Evolutionary conservation across 2,113 vertebrate genomes (phyloP).

Genomic region (Notiomystis cincta): DNA sequence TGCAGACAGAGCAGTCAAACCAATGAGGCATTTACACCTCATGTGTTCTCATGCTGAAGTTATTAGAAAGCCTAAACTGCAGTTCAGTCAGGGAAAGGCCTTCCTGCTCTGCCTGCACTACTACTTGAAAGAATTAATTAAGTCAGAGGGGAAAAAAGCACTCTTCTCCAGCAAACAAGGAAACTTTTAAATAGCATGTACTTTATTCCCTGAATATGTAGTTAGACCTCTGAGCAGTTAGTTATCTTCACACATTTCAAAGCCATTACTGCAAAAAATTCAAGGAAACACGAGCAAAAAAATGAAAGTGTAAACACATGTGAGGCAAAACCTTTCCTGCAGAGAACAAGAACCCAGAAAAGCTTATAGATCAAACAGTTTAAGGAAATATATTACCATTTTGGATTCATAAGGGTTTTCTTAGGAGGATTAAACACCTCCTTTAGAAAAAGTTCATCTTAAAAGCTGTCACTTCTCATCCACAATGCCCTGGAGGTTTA

Average conservation of each 20-base stretch:
- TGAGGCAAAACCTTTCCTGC: not conserved
- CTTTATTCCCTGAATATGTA: not conserved
- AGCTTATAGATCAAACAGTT: not conserved
- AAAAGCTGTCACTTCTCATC: not conserved
- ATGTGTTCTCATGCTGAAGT: not conserved
- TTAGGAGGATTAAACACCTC: not conserved
- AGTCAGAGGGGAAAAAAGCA: not conserved
- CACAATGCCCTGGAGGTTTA: not conserved
- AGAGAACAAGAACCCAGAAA: not conserved
- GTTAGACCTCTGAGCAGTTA: not conserved
- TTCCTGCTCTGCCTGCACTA: not conserved
- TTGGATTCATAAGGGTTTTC: not conserved
- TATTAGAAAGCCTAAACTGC: not conserved
- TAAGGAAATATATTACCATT: not conserved
- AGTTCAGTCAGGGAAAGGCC: not conserved
- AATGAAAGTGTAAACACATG: not conserved
- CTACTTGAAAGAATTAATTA: not conserved
- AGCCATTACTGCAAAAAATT: not conserved
- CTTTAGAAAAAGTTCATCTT: not conserved
- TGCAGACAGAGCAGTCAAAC: not conserved
- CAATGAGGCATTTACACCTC: fast-evolving
- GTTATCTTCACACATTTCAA: not conserved
- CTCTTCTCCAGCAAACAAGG: not conserved
- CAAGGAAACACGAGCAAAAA: not conserved
- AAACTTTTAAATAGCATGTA: not conserved